Base-by-base conservation (phyloP, 2,113 vertebrate species). In the Scomber scombrus region DNA sequence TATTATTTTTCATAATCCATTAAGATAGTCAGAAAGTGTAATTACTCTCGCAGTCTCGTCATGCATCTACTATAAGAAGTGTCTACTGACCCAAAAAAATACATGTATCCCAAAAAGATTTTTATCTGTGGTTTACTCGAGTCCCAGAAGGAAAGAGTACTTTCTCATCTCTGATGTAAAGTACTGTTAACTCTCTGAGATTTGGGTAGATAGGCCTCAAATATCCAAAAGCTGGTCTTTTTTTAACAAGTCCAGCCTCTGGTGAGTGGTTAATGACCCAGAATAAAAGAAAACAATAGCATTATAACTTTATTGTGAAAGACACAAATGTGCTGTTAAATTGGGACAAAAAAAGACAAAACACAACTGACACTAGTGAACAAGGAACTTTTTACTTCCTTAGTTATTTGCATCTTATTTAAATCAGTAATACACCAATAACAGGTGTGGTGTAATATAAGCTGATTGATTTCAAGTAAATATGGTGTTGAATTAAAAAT, bases 1-100 rank as follows among this genome's bases (percentile, higher is more conserved):
- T 87, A 85, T 84, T 88, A 62, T 87, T 86, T 87, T 78, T 84
- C 56, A 84, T 57, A 75, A 81, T 49, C 81, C 82, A 89, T 91
- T 88, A 85, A 82, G 65, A 85, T 88, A 66, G 75, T 81, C 43
- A 3, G 54, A 76, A 81, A 85, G 72, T 66, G 63, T 83, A 81
- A 90, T 93, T 89, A 83, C 40, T 75, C 73, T 65, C 81, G 74
- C 67, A 55, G 63, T 74, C 34, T 69, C 7, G 49, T 55, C 78
- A 69, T 80, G 77, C 40, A 3, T 80, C 49, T 74, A n/a, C 49
- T 46, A 15, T 23, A 23, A 47, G 47, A 46, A 31, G 16, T 67
- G 49, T 52, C 54, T 72, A 29, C 68, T 74, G 50, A 76, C n/a
- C 16, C 21, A 26, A 14, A 43, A 21, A 26, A 55, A 45, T 34